Base-by-base conservation (phyloP, 2,113 vertebrate genomes). In the Glaucomys volans region DNA sequence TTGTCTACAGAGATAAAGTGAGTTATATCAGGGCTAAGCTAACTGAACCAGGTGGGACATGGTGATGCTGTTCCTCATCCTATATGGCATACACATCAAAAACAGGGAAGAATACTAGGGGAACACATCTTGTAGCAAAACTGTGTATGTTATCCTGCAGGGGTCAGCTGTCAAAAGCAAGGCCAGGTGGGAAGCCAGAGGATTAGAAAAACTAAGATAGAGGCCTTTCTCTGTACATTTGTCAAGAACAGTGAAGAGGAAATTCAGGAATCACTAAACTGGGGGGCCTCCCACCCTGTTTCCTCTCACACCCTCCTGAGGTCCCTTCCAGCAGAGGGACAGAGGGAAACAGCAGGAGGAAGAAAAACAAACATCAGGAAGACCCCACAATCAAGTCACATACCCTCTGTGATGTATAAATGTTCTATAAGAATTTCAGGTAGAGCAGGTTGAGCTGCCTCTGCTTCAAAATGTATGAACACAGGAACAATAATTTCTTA, bases 141-240 rank as follows among this genome's bases (percentile, higher is more conserved):
- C 18, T 17, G 9, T 42, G 17, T 0, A 3, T 16, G 37, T n/a
- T 26, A 35, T 28, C 35, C 37, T 28, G 8, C 57, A 54, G 62
- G 69, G 64, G 28, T n/a, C 47, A 8, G 82, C 37, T 32, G 40
- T 93, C 94, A 57, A 94, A n/a, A 47, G 10, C 44, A 18, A 93
- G 52, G 44, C 54, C 96, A 85, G 1, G 0, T 24, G 9, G 76
- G n/a, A 88, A 94, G 69, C 59, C 66, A 35, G 76, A 79, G 30
- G 64, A 88, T 74, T 74, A 28, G 72, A 64, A 79, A 76, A 50
- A 47, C 28, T 26, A 76, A 80, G 57, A 88, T 30, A 18, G 32
- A 52, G 32, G n/a, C 37, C 17, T 12, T 64, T 66, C 79, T 66
- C 57, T 52, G 91, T 28, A 37, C 59, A 6, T 57, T 47, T 35